Evolutionary conservation across 2,113 vertebrate species (phyloP), one percentile per base, ranked within the genome.

Genomic region (Mionectes macconnelli): DNA sequence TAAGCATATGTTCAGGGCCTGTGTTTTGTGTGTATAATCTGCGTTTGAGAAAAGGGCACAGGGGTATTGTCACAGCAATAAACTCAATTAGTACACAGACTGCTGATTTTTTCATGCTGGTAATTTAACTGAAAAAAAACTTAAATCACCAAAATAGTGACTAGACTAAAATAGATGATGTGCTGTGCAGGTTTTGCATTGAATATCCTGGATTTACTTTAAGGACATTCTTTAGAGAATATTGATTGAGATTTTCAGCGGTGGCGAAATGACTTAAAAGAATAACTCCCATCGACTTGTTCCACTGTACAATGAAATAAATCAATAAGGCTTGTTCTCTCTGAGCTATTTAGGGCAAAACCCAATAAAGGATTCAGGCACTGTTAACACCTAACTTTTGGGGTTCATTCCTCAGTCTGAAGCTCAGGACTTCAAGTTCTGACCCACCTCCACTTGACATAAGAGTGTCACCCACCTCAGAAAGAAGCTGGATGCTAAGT

Each of bases 211-310:
- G 49, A 81, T 94, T 95, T 93, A 75, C 63, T 95, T 86, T 56
- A 75, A 81, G n/a, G 68, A 67, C 60, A 77, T 92, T 92, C 39
- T 72, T 92, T 60, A 86, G 24, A 75, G 42, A 70, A 31, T 75
- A 87, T 90, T 0, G 86, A 97, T 86, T 45, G 40, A n/a, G 56
- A 81, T 90, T 93, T 96, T 93, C 79, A 87, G 64, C n/a, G 28
- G 15, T 80, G 35, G 42, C 20, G 84, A 88, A 95, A 95, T 92
- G 68, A 75, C 68, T 95, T 95, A 60, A 80, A 90, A 88, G 56
- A 92, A 93, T 93, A 90, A 93, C 40, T 91, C 52, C 52, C 85
- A 78, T 56, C 79, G 87, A 78, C 85, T 81, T 63, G 7, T 59
- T 90, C 72, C 44, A 59, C 33, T 67, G 79, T 93, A 82, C 64